Evolutionary conservation across 2,888 invertebrate genomes (phyloP).

Genomic region (Thecocarcelia acutangulata): DNA sequence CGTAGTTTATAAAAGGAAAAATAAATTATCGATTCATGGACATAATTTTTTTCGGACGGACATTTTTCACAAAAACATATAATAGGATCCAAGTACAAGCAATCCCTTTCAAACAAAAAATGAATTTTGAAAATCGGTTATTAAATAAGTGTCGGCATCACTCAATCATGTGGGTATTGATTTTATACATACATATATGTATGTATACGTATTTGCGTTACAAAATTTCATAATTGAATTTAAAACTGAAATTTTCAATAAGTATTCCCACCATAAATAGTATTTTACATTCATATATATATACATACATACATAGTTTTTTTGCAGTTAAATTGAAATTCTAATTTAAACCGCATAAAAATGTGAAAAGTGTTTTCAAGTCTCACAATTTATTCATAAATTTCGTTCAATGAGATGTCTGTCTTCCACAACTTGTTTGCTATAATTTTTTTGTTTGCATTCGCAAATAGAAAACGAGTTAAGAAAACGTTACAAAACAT

Average conservation of each 20-base stretch:
- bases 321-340: conserved; percentile 12
- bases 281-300: conserved; percentile 8
- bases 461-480: neutral
- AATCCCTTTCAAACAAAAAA: too few species aligned
- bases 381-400: conserved; percentile 44
- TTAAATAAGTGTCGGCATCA: too few species aligned
- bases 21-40: too few species aligned
- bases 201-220: neutral
- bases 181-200: too few species aligned
- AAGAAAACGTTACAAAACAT: conserved; percentile 29
- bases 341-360: conserved; percentile 28
- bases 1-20: too few species aligned
- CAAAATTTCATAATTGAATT: conserved; percentile 23
- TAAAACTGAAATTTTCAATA: neutral
- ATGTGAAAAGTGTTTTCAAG: conserved; percentile 26
- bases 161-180: neutral
- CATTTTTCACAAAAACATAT: too few species aligned
- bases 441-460: conserved; percentile 29
- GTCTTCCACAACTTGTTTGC: conserved; percentile 22
- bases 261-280: conserved; percentile 34
- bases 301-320: conserved; percentile 8
- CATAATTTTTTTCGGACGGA: too few species aligned
- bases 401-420: conserved; percentile 1
- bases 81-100: too few species aligned
- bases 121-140: too few species aligned